Percentiles rank a stretch among this genome's conserved stretches.
These are phyloP conservation scores for Prunella fulvescens DNA, from an alignment of 2,113 vertebrate species.

Conservation along the genomic window DNA sequence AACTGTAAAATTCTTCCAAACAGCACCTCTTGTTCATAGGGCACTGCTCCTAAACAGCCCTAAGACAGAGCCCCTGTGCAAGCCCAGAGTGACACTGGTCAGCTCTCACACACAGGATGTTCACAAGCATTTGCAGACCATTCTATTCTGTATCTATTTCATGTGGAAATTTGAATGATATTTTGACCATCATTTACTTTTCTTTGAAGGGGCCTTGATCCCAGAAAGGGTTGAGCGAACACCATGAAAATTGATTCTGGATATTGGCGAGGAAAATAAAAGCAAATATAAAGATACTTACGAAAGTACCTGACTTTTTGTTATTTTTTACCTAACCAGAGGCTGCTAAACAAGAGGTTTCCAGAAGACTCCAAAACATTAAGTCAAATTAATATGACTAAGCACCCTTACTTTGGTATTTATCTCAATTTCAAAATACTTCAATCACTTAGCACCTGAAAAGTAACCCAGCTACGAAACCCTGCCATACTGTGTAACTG, in stretches of 20 bases:
- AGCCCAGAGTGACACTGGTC: neutral
- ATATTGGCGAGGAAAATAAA: neutral
- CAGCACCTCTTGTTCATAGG: neutral
- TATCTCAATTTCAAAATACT: conserved; percentile 30
- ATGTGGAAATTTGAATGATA: neutral
- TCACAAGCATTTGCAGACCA: neutral
- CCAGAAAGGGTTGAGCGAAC: neutral
- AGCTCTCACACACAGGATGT: neutral
- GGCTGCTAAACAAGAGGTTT: neutral
- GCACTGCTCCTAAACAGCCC: neutral
- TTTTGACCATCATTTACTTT: neutral
- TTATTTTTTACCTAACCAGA: neutral
- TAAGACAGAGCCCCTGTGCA: neutral
- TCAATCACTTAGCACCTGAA: conserved; percentile 22
- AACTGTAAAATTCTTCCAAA: neutral
- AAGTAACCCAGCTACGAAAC: neutral
- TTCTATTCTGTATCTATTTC: neutral
- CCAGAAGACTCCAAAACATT: neutral
- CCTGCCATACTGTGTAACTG: neutral
- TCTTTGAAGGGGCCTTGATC: neutral
- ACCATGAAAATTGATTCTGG: neutral
- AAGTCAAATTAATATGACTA: conserved; percentile 6
- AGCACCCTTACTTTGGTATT: conserved; percentile 11
- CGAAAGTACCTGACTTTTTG: neutral
- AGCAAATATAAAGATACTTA: neutral